Base-by-base conservation (phyloP, 2,888 invertebrate genomes). In the Sialis fuliginosa region DNA sequence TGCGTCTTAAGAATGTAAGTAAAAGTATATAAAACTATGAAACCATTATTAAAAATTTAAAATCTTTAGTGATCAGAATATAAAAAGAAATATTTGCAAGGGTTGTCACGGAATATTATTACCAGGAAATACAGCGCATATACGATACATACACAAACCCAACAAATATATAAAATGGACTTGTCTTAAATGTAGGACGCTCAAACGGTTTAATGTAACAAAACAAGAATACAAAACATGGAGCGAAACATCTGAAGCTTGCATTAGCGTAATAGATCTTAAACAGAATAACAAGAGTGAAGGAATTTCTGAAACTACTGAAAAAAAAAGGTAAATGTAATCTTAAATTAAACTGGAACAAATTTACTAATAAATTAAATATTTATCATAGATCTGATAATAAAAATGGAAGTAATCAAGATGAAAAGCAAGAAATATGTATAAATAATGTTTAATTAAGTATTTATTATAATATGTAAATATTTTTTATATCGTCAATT, bases 71-170 rank as follows among this genome's bases (percentile, higher is more conserved):
- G 71, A 70, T 51, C 64, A 68, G 5, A 59, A 65, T 48, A 56
- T 74, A 33, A 74, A 74, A 57, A 59, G 71, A 51, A 67, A 64
- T 2, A 62, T 74, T 42, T 74, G 74, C 51, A 74, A 74, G 60
- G 57, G 58, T 10, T 74, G 74, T 53, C 65, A 69, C 48, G 60
- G 61, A 47, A 58, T 70, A 33, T 56, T 73, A 37, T 57, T 71
- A 48, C 66, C 73, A 39, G 72, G 71, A 8, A 56, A 70, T 53
- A 71, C 70, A 22, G 67, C 68, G 30, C 66, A 57, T 58, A 65
- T 72, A 22, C 60, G 71, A 51, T 56, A 71, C 46, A 57, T 62
- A 39, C 69, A 69, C 46, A 72, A 71, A 51, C 65, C 61, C 39
- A 48, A 52, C 40, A 60, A 61, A 48, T 54, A 54, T 48, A 50